phyloP scores from a whole-genome alignment of 2,888 invertebrate species.

The Drosophila tripunctata region DNA sequence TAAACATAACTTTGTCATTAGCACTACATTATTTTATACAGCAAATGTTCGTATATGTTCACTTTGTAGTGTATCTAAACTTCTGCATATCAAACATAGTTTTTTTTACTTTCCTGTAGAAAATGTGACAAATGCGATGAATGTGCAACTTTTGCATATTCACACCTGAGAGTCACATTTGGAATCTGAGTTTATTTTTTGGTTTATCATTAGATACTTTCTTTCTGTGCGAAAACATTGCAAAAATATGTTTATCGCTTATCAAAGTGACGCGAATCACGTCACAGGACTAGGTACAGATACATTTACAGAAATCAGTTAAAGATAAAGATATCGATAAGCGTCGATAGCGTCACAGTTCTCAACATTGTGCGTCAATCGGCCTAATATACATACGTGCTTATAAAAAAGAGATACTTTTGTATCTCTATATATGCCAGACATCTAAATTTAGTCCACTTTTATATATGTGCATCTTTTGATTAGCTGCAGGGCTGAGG shows the following conservation, averaged over 20 bases:
- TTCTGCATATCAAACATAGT: not conserved
- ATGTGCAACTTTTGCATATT: not conserved
- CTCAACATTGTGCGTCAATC: conserved; percentile 69
- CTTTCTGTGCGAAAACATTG: not conserved
- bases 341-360: conserved; percentile 63
- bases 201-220: not conserved
- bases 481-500: conserved; percentile 48
- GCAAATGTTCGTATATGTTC: too few species aligned
- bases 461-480: conserved; percentile 48
- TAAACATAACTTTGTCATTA: conserved; percentile 9
- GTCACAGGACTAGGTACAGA: conserved; percentile 42
- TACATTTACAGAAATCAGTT: conserved; percentile 6
- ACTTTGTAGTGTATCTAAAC: not conserved
- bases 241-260: conserved; percentile 40
- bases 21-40: not conserved
- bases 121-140: conserved; percentile 39
- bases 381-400: conserved; percentile 46
- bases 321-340: conserved; percentile 53
- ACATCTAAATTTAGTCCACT: conserved; percentile 60
- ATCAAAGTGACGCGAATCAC: conserved; percentile 35
- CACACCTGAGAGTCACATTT: conserved; percentile 1
- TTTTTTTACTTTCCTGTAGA: conserved; percentile 19
- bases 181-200: not conserved
- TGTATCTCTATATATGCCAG: conserved; percentile 30
- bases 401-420: conserved; percentile 20